Evolutionary conservation across 2,888 invertebrate species (phyloP).

Genomic region (Glaucopsyche alexis): DNA sequence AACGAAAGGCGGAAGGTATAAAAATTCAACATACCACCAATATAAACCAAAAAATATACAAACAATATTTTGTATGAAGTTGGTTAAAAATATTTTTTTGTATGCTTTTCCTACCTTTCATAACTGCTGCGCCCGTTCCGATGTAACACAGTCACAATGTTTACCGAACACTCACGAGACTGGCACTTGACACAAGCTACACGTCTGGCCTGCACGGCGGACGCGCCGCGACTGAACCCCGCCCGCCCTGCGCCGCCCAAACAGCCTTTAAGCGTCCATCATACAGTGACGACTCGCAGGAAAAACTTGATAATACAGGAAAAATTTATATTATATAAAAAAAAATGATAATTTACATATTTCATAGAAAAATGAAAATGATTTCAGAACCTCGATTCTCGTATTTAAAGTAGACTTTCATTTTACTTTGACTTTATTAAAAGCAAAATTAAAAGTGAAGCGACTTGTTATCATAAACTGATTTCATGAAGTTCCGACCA

Average conservation of each 20-base stretch:
- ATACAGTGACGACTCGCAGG: background rate
- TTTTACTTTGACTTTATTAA: no score
- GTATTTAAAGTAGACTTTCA: no score
- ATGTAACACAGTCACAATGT: constrained; percentile 8
- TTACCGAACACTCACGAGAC: background rate
- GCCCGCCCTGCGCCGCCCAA: constrained; percentile 69
- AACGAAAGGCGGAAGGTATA: background rate
- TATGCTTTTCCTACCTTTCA: background rate
- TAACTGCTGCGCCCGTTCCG: background rate
- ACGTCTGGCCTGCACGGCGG: constrained; percentile 52
- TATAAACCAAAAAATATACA: background rate
- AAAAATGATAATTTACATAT: no score
- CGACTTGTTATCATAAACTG: no score
- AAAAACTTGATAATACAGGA: background rate
- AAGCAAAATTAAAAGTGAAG: no score
- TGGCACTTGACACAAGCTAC: constrained; percentile 27
- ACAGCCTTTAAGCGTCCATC: constrained; percentile 29
- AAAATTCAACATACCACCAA: background rate
- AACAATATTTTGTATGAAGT: background rate
- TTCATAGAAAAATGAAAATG: no score
- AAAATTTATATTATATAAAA: no score
- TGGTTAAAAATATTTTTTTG: no score
- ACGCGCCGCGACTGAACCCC: constrained; percentile 65
- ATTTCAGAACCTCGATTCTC: no score
- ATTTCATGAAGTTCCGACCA: no score